These are phyloP conservation scores for Myotis lucifugus DNA, from an alignment of 2,113 vertebrate genomes.

Conservation along the genomic window DNA sequence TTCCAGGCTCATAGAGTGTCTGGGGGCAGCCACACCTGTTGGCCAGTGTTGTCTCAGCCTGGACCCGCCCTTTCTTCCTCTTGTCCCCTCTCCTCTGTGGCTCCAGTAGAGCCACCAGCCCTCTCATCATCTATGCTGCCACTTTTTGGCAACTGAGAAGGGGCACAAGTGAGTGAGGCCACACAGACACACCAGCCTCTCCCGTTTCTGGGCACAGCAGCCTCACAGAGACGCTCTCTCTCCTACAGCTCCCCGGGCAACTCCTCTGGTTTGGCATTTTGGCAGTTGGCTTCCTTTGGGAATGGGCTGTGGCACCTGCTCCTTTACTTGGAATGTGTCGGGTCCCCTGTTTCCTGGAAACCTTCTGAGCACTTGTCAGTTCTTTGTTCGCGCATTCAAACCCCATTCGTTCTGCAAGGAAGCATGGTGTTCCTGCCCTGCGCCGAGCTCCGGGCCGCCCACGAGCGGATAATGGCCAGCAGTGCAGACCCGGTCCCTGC, in stretches of 20 bases:
- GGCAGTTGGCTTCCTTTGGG: neutral
- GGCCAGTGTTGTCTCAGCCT: neutral
- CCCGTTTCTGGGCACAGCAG: neutral
- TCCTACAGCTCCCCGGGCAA: neutral
- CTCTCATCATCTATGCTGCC: neutral
- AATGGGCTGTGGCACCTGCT: neutral
- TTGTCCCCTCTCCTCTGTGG: neutral
- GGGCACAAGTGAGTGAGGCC: rapidly evolving
- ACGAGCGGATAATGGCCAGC: rapidly evolving
- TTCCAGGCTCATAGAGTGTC: neutral
- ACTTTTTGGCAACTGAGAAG: neutral
- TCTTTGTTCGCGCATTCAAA: neutral
- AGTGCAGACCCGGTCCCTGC: neutral
- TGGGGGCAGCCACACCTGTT: neutral
- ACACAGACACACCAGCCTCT: neutral
- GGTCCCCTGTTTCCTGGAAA: neutral
- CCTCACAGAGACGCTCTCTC: neutral
- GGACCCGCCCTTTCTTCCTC: too few relatives aligned
- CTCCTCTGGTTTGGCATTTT: neutral
- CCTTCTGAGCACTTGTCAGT: neutral
- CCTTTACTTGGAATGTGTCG: neutral
- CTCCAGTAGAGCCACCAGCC: rapidly evolving
- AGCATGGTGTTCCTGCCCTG: rapidly evolving
- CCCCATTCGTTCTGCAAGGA: rapidly evolving
- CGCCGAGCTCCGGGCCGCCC: neutral